A percentile compares a stretch with the other conserved stretches of the same genome.
Conservation (phyloP, 2,797 vertebrate species). For the Paramormyrops hopkinsi region DNA sequence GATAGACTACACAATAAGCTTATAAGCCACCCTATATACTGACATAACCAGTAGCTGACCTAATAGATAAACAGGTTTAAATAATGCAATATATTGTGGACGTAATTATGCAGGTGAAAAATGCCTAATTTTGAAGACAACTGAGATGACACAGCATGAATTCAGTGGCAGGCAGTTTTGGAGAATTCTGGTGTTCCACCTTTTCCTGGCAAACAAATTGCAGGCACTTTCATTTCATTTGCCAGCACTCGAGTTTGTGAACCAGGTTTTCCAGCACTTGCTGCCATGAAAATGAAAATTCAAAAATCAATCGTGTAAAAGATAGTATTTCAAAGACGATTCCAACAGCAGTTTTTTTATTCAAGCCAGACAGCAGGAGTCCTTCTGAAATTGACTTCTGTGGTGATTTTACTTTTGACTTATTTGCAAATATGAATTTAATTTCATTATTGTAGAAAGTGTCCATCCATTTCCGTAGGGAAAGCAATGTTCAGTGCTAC, state of each 20-base stretch:
- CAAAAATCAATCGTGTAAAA: slow-evolving; percentile 5
- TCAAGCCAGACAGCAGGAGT: not conserved
- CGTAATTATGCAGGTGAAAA: not conserved
- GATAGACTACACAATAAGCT: not conserved
- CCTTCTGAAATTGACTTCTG: not conserved
- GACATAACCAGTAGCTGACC: not conserved
- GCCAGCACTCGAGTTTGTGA: not conserved
- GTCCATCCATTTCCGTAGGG: not conserved
- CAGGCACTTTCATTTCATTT: not conserved
- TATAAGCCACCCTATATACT: not conserved
- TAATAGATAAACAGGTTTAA: not conserved
- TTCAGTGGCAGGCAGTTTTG: not conserved
- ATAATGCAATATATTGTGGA: not conserved
- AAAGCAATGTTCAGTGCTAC: not conserved
- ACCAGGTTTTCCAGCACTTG: not conserved
- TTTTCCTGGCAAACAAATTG: not conserved
- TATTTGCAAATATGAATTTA: not conserved
- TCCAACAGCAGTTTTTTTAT: not conserved
- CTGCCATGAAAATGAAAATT: slow-evolving; percentile 10
- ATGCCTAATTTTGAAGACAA: not conserved
- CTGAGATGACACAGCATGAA: not conserved
- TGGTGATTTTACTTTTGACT: not conserved
- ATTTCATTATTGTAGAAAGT: not conserved
- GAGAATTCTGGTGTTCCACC: not conserved
- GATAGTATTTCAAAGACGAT: slow-evolving; percentile 1